Conservation (phyloP, 2,888 invertebrate genomes). For the Mesoligia furuncula region DNA sequence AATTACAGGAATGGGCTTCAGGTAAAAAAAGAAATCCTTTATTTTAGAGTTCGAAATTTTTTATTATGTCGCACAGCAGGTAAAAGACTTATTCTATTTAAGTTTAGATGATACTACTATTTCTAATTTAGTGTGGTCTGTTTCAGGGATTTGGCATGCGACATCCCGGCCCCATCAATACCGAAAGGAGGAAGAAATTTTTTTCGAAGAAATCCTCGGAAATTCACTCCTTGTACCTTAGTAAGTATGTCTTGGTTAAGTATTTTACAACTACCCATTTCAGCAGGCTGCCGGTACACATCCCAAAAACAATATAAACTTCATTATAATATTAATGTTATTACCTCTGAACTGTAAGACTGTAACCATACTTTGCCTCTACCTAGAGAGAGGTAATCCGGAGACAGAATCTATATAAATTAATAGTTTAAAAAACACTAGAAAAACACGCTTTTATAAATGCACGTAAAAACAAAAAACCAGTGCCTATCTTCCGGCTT, state of each 20-base stretch:
- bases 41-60: not conserved
- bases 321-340: not conserved
- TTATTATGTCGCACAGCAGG: not conserved
- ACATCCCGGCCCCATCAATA: slow-evolving; percentile 2
- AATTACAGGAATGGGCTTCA: no score
- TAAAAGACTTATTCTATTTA: not conserved
- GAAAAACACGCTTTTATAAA: no score
- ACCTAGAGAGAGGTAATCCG: no score
- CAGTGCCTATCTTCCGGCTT: no score
- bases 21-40: not conserved
- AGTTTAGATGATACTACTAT: no score
- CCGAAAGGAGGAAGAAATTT: slow-evolving; percentile 59
- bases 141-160: slow-evolving; percentile 22
- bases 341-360: not conserved
- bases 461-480: no score
- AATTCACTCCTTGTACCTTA: slow-evolving; percentile 81
- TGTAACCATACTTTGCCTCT: not conserved
- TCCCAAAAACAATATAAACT: not conserved
- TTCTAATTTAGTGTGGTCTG: not conserved
- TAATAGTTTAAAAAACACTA: no score
- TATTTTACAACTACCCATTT: no score
- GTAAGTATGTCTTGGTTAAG: slow-evolving; percentile 72
- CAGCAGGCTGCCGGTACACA: not conserved
- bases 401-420: not conserved
- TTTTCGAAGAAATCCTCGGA: slow-evolving; percentile 68